Evolutionary conservation across 2,113 vertebrate species (phyloP).

Genomic region (Erythrolamprus reginae): DNA sequence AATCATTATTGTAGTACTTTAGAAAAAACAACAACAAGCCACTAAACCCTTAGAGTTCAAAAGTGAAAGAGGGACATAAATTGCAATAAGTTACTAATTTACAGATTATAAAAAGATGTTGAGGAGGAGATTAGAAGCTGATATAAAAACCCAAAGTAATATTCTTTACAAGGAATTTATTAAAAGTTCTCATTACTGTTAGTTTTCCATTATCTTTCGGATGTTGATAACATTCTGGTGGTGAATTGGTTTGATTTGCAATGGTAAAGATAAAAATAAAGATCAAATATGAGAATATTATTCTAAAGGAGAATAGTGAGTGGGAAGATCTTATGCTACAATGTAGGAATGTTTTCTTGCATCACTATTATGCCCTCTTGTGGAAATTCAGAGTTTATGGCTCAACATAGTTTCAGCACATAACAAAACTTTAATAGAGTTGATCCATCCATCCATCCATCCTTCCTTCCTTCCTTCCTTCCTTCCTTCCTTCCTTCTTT

Average conservation of each 20-base stretch:
- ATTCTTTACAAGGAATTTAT: not conserved
- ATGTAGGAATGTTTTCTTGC: not conserved
- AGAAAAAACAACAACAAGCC: not conserved
- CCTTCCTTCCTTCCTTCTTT: too few species aligned
- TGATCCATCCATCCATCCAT: not conserved
- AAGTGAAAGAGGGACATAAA: too few species aligned
- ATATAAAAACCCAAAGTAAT: not conserved
- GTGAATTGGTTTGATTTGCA: not conserved
- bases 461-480: not conserved
- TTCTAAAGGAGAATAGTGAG: not conserved
- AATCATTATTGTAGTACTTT: not conserved
- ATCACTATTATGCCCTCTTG: slow-evolving; percentile 57
- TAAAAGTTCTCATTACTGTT: not conserved
- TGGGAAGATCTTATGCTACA: not conserved
- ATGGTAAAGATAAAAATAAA: not conserved
- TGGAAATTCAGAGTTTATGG: not conserved
- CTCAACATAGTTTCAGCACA: not conserved
- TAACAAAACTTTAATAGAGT: accelerated
- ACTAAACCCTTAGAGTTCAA: not conserved
- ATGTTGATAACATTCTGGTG: not conserved
- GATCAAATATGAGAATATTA: not conserved
- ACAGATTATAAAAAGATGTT: not conserved
- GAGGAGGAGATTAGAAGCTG: not conserved
- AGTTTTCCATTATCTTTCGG: not conserved
- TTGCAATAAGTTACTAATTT: too few species aligned